Base-by-base conservation (phyloP, 2,888 invertebrate species). In the Desoria tigrina region DNA sequence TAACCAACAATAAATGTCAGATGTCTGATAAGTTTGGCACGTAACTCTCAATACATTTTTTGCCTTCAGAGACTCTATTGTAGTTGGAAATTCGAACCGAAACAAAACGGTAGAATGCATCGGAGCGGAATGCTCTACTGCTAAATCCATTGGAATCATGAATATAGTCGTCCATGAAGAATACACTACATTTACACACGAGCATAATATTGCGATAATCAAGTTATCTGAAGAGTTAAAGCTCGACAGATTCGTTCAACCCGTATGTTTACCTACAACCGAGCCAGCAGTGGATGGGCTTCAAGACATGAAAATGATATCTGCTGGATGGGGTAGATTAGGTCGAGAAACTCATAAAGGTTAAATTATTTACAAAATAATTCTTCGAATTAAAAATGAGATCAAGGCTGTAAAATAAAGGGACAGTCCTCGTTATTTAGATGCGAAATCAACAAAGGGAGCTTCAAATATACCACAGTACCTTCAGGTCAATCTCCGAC, bases 201-300 rank as follows among this genome's bases (percentile, higher is more conserved):
- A 66, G 3, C 59, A 71, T 50, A 68, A 74, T 42, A 65, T 74
- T 56, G 74, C 74, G 2, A 32, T 74, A 1, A 45, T 74, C 21
- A 58, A 60, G 42, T 45, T 74, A 1, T 50, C 49, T 6, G 49
- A 66, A 27, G 58, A 63, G 23, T 53, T 74, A 7, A 50, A 49
- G 32, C 70, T 66, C 53, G 61, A 59, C 21, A 37, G 61, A 55
- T 66, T 71, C 59, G 56, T 69, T 3, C 66, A 62, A n/a, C 74
- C 74, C 1, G 69, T 74, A 27, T 74, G 74, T 21, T 60, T 74
- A 14, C 74, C 74, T 9, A 32, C 63, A 23, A 26, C 61, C 39
- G 74, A 74, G 51, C 26, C 28, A 0, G 53, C 69, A 3, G 53
- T 65, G 16, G 65, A 67, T 21, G 63, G 69, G 21, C 63, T 69